These are phyloP conservation scores for Ariolimax columbianus DNA, from an alignment of 2,888 invertebrate species.

Conservation along the genomic window DNA sequence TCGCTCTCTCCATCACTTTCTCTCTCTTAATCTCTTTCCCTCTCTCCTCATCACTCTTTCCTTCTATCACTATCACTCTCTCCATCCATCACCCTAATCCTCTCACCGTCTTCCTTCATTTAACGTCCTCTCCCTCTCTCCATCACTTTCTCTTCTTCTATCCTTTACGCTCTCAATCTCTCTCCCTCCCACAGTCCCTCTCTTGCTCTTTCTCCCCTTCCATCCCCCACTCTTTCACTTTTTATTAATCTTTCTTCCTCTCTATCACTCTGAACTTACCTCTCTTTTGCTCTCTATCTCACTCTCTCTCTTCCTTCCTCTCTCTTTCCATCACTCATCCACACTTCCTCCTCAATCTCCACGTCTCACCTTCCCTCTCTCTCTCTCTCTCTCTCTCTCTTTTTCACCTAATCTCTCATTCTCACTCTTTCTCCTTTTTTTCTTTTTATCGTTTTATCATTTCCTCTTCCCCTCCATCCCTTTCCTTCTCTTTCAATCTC, in stretches of 20 bases:
- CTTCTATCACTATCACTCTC: neutral
- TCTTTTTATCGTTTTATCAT: neutral
- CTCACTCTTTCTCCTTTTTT: too few relatives aligned
- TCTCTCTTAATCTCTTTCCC: neutral
- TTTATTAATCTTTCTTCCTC: conserved; percentile 27
- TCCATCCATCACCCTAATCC: neutral
- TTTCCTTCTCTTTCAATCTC: too few relatives aligned
- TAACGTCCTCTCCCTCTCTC: neutral
- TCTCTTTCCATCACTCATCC: too few relatives aligned
- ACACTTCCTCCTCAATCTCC: conserved; percentile 13
- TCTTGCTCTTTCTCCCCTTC: neutral
- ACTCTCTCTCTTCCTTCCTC: too few relatives aligned
- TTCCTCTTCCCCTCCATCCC: too few relatives aligned
- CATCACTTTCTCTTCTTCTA: too few relatives aligned
- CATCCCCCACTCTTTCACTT: neutral
- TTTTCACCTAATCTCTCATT: neutral
- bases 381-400: too few relatives aligned
- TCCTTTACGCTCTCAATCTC: too few relatives aligned
- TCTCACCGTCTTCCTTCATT: neutral
- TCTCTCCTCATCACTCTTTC: neutral
- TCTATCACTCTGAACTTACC: conserved; percentile 39
- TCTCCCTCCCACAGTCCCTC: neutral
- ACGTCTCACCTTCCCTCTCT: neutral
- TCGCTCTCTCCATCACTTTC: too few relatives aligned
- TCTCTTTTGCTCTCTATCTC: conserved; percentile 47